Evolutionary conservation across 2,888 invertebrate species (phyloP).

Genomic region (Euplexia lucipara): DNA sequence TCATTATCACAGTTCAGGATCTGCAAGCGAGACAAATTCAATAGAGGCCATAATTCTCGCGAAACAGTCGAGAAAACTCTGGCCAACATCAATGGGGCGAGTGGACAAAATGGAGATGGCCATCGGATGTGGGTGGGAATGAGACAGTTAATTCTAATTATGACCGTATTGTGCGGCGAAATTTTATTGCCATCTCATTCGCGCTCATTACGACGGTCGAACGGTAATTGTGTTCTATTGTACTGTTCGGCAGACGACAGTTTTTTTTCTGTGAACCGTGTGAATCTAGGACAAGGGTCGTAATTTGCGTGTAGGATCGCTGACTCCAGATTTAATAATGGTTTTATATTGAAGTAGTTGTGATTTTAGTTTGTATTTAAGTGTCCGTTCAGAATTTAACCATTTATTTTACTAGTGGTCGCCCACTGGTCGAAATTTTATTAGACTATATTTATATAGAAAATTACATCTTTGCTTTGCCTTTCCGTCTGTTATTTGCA

Average conservation of each 20-base stretch:
- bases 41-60: constrained; percentile 49
- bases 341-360: constrained; percentile 28
- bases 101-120: constrained; percentile 77
- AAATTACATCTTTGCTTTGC: too few relatives aligned
- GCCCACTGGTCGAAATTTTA: too few relatives aligned
- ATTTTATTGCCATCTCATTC: constrained; percentile 90
- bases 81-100: constrained; percentile 76
- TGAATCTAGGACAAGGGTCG: constrained; percentile 82
- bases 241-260: constrained; percentile 74
- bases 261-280: constrained; percentile 85
- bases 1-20: constrained; percentile 57
- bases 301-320: constrained; percentile 76
- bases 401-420: too few relatives aligned
- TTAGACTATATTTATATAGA: too few relatives aligned
- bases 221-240: constrained; percentile 88
- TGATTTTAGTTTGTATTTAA: constrained; percentile 43
- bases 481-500: too few relatives aligned
- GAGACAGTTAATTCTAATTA: constrained; percentile 91
- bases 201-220: constrained; percentile 80
- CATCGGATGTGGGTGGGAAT: constrained; percentile 86
- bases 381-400: too few relatives aligned
- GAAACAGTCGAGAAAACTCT: constrained; percentile 66
- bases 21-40: constrained; percentile 56
- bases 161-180: constrained; percentile 86
- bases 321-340: constrained; percentile 64